Percentiles rank a stretch among this genome's conserved stretches.
These are phyloP conservation scores for Ametastegia equiseti DNA, from an alignment of 2,888 invertebrate genomes.

Conservation along the genomic window DNA sequence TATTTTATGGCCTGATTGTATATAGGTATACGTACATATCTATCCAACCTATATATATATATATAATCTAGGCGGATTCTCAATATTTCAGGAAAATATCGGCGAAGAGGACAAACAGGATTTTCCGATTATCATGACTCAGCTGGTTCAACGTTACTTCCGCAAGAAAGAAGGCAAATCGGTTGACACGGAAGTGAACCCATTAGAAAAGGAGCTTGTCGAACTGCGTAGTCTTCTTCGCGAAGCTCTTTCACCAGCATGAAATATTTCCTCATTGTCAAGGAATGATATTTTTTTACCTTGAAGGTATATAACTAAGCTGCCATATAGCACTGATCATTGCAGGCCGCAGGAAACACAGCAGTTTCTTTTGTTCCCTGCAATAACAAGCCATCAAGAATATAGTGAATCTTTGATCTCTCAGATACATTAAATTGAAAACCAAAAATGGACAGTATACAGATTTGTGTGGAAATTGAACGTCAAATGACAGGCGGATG, in stretches of 20 bases:
- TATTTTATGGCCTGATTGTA: conserved; percentile 17
- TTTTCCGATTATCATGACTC: conserved; percentile 80
- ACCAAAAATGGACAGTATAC: background rate
- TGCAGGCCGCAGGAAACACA: background rate
- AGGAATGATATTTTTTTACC: background rate
- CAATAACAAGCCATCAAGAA: background rate
- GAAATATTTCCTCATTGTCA: conserved; percentile 32
- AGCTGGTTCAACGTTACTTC: conserved; percentile 81
- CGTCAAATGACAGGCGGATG: background rate
- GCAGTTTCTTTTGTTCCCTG: background rate
- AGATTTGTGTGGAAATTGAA: background rate
- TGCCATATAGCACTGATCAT: background rate
- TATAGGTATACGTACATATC: background rate
- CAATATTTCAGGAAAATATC: conserved; percentile 69
- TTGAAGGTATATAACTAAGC: background rate
- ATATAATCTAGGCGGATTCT: background rate
- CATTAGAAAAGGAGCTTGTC: conserved; percentile 76
- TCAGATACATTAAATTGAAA: background rate
- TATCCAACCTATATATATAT: background rate
- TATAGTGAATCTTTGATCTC: background rate
- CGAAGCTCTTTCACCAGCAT: conserved; percentile 63
- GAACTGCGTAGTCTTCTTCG: conserved; percentile 64
- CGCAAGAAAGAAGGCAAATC: conserved; percentile 75
- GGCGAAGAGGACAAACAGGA: conserved; percentile 74
- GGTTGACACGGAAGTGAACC: conserved; percentile 75